These are phyloP conservation scores for Stictocephala bisonia DNA, from an alignment of 2,888 invertebrate genomes.

Conservation along the genomic window DNA sequence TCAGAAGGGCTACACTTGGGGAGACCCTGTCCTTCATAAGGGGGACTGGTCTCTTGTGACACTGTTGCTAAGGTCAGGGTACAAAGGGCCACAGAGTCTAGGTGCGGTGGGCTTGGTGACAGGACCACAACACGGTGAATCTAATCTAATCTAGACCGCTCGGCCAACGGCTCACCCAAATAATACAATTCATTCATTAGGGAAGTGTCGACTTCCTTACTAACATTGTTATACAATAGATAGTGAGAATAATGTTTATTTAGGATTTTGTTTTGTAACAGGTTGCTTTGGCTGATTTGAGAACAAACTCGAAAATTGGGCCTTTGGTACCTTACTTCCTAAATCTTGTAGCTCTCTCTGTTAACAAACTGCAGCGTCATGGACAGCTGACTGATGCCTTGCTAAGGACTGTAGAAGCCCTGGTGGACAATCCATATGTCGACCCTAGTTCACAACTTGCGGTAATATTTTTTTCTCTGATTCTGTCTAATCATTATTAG, in stretches of 20 bases:
- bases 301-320: slow-evolving; percentile 54
- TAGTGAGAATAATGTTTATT: no score
- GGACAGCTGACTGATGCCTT: slow-evolving; percentile 53
- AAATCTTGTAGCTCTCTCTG: slow-evolving; percentile 54
- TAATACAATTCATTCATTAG: no score
- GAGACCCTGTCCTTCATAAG: no score
- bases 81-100: no score
- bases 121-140: background rate
- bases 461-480: slow-evolving; percentile 41
- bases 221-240: no score
- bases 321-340: slow-evolving; percentile 54
- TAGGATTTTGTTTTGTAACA: slow-evolving; percentile 37
- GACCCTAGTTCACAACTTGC: slow-evolving; percentile 56
- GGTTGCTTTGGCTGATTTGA: slow-evolving; percentile 54
- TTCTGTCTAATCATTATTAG: background rate
- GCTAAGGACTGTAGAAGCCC: slow-evolving; percentile 53
- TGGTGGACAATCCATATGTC: slow-evolving; percentile 54
- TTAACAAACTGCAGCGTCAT: slow-evolving; percentile 52
- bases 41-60: no score
- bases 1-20: no score
- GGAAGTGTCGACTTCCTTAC: no score
- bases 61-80: no score
- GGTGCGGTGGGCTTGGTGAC: background rate
- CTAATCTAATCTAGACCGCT: no score
- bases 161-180: no score